phyloP scores from a whole-genome alignment of 2,797 vertebrate species.

The Heteromormyrus szaboi region DNA sequence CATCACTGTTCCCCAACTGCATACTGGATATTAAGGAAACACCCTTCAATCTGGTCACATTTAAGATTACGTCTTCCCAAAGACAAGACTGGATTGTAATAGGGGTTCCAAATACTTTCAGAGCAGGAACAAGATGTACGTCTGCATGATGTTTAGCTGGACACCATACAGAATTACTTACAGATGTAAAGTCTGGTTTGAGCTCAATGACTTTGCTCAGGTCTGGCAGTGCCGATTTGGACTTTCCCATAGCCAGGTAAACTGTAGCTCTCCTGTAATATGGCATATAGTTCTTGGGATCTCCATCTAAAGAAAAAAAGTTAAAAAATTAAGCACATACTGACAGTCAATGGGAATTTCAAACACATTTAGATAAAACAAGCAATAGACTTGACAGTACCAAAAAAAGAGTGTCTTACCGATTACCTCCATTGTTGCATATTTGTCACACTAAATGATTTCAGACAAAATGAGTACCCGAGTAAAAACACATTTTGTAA shows the following conservation, averaged over 20 bases:
- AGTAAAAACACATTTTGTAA: not conserved
- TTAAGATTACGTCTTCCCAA: not conserved
- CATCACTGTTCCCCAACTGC: not conserved
- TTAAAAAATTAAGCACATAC: not conserved
- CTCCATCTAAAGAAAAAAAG: constrained; percentile 69
- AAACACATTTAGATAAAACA: not conserved
- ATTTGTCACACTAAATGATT: not conserved
- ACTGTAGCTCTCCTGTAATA: constrained; percentile 95
- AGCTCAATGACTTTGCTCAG: constrained; percentile 91
- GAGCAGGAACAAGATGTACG: not conserved
- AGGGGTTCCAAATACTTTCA: not conserved
- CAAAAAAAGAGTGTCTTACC: not conserved
- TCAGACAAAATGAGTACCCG: not conserved
- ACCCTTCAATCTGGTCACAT: not conserved
- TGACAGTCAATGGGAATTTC: not conserved
- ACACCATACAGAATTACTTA: constrained; percentile 54
- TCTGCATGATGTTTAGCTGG: not conserved
- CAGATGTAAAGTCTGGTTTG: constrained; percentile 95
- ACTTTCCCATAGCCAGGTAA: constrained; percentile 94
- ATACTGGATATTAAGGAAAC: not conserved
- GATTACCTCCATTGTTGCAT: not conserved
- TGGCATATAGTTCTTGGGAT: constrained; percentile 88
- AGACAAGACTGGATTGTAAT: not conserved
- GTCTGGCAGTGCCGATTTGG: constrained; percentile 92
- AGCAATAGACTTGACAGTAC: not conserved